A percentile compares a stretch with the other conserved stretches of the same genome.
These are phyloP conservation scores for Ormyrus nitidulus DNA, from an alignment of 2,888 invertebrate species.

Conservation along the genomic window DNA sequence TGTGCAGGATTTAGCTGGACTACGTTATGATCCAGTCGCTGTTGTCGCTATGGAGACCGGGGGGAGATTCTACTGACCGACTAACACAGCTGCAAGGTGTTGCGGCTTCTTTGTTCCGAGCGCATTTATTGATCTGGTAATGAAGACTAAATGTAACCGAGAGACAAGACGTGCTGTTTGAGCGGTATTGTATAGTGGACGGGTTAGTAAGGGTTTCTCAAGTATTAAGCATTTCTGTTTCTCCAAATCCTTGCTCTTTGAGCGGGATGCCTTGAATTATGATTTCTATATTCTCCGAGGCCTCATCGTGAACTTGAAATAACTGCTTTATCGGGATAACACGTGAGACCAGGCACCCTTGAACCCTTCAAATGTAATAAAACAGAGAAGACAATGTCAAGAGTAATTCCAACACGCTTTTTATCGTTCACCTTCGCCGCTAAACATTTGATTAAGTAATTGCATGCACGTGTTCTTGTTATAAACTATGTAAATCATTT, in stretches of 20 bases:
- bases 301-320: not conserved
- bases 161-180: too few species aligned
- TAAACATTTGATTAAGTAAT: constrained; percentile 27
- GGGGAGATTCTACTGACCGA: constrained; percentile 44
- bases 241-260: too few species aligned
- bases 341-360: not conserved
- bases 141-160: too few species aligned
- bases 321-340: constrained; percentile 22
- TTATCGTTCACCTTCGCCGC: not conserved
- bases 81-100: constrained; percentile 8
- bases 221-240: too few species aligned
- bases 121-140: too few species aligned
- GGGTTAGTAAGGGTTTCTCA: too few species aligned
- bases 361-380: constrained; percentile 22
- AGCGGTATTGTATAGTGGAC: too few species aligned
- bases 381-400: not conserved
- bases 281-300: not conserved
- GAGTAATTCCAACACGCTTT: not conserved
- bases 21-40: constrained; percentile 13
- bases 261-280: constrained; percentile 7
- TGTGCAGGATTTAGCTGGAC: constrained; percentile 14
- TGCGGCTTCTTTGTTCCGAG: not conserved
- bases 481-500: too few species aligned
- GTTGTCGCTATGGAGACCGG: constrained; percentile 27
- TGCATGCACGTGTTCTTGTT: not conserved